A percentile compares a stretch with the other conserved stretches of the same genome.
phyloP scores from a whole-genome alignment of 1,140 invertebrate genomes.

The Thaumatotibia leucotreta region DNA sequence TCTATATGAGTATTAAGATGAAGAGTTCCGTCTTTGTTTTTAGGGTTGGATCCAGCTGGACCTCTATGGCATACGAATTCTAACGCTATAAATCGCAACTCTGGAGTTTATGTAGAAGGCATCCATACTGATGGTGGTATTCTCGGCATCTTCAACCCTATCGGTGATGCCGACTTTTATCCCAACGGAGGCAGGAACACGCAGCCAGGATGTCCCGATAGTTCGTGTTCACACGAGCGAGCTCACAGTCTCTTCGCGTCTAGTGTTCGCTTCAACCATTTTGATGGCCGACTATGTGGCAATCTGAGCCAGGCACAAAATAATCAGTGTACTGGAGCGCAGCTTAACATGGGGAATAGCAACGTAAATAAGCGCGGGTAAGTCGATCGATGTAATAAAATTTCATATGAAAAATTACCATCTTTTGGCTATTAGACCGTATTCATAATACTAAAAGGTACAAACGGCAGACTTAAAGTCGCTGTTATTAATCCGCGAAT shows the following conservation, averaged over 20 bases:
- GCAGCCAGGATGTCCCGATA: slow-evolving; percentile 2
- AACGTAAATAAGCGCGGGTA: slow-evolving; percentile 35
- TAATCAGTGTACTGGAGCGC: slow-evolving; percentile 23
- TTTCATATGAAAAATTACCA: no score
- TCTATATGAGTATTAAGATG: no score
- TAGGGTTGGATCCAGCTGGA: slow-evolving; percentile 34
- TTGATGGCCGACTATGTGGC: neutral
- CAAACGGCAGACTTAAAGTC: no score
- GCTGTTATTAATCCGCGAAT: no score
- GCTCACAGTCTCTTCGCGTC: neutral
- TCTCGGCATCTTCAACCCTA: slow-evolving; percentile 51
- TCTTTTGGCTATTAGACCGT: no score
- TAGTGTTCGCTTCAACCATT: neutral
- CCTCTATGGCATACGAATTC: slow-evolving; percentile 64
- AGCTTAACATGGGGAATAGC: slow-evolving; percentile 41
- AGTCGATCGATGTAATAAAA: no score
- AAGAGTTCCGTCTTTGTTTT: neutral
- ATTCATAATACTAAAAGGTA: no score
- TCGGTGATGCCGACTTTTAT: slow-evolving; percentile 75
- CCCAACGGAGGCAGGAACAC: slow-evolving; percentile 76
- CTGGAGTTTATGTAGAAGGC: slow-evolving; percentile 78
- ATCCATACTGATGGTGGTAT: slow-evolving; percentile 78
- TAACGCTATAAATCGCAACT: slow-evolving; percentile 45
- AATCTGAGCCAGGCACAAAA: neutral
- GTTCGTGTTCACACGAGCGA: neutral